Evolutionary conservation across 2,797 vertebrate genomes (phyloP), one percentile per base, ranked within the genome.

Genomic region (Liparis tanakae): DNA sequence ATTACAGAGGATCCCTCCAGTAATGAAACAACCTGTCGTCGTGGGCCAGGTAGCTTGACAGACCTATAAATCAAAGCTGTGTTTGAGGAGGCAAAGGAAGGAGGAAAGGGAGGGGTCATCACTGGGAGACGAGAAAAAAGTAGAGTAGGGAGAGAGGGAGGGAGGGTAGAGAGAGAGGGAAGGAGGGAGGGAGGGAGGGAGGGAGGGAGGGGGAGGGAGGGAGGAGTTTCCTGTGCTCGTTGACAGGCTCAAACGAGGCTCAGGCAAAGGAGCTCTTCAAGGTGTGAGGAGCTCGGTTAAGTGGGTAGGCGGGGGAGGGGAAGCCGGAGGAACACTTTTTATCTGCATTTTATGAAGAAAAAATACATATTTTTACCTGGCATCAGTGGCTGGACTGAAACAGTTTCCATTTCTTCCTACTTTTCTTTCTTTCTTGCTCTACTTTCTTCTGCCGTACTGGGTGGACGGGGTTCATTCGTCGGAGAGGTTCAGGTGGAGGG

Each of bases 191-290:
- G 39, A 7, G 44, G 48, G 50, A 67, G 78, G 72, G 81, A 80
- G 50, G 22, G n/a, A 50, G 25, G 4, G 10, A 51, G 18, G 5
- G 62, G n/a, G n/a, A 74, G 70, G 59, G 56, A 74, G 70, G 86
- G 83, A 86, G 87, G 90, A 89, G 88, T 78, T 94, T 94, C 91
- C 92, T 91, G 86, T 70, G 85, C 76, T 84, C 91, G 92, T 84
- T 93, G 94, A 94, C 92, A 93, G 90, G 82, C 81, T 80, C 57
- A 64, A 86, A 87, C 72, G 57, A 87, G 77, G 80, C 84, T 80
- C 86, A 81, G 90, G 81, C 89, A 92, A 93, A 93, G 89, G 90
- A 85, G 81, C 85, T 90, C 79, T 72, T 89, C 57, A 80, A 78
- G 87, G 88, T 85, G 85, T 76, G 76, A 90, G 83, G 79, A 71